These are phyloP conservation scores for Ophiothrix spiculata DNA, from an alignment of 35 echinoderm and acorn worm genomes.

Conservation along the genomic window DNA sequence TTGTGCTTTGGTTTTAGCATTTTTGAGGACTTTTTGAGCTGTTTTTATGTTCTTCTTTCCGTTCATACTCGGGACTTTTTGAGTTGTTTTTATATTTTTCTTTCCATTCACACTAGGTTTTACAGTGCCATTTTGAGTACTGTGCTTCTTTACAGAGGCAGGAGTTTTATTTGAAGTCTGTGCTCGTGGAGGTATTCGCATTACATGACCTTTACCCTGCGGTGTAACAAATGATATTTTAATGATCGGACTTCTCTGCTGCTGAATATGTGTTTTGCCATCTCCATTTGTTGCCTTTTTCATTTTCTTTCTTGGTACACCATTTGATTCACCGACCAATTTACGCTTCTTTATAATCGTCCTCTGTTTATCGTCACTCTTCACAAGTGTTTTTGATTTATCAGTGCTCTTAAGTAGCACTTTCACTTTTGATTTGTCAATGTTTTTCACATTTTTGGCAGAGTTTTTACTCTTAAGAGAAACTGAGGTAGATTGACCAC, in stretches of 20 bases:
- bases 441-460: neutral
- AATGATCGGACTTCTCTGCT: conserved; percentile 64
- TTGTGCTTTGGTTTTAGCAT: conserved; percentile 30
- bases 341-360: conserved; percentile 50
- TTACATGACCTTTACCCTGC: conserved; percentile 79
- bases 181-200: conserved; percentile 56
- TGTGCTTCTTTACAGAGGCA: neutral
- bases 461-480: conserved; percentile 18
- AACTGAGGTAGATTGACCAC: conserved; percentile 19
- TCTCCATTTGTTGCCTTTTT: conserved; percentile 34
- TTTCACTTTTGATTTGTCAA: too few species aligned
- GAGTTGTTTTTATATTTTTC: too few species aligned
- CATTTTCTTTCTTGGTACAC: conserved; percentile 47
- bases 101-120: neutral
- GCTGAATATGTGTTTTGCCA: conserved; percentile 14
- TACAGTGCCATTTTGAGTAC: neutral
- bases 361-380: too few species aligned
- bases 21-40: conserved; percentile 51
- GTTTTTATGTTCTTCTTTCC: conserved; percentile 29
- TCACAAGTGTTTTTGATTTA: too few species aligned
- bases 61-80: too few species aligned
- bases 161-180: conserved; percentile 55
- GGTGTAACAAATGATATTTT: conserved; percentile 97
- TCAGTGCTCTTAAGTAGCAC: too few species aligned
- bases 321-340: conserved; percentile 26